Evolutionary conservation across 2,113 vertebrate species (phyloP).

Genomic region (Alectura lathami): DNA sequence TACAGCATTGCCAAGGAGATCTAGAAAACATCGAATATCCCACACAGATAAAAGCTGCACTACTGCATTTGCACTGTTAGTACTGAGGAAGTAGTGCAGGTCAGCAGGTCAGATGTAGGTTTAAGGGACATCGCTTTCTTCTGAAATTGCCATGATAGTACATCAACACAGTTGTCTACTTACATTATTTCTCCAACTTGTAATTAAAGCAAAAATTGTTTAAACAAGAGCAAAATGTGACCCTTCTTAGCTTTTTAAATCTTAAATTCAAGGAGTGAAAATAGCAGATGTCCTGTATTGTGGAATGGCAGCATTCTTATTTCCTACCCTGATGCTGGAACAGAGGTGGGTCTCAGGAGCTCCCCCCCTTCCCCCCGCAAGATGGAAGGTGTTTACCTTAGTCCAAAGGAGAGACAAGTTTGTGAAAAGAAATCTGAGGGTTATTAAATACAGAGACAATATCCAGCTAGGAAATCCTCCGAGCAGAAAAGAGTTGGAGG

Average conservation of each 20-base stretch:
- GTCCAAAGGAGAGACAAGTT: not conserved
- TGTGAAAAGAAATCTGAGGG: not conserved
- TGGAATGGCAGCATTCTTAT: fast-evolving
- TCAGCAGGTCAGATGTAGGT: not conserved
- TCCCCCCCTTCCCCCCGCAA: not conserved
- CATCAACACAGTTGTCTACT: not conserved
- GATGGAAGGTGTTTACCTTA: not conserved
- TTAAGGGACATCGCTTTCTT: not conserved
- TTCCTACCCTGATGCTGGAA: fast-evolving
- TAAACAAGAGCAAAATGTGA: not conserved
- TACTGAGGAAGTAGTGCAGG: not conserved
- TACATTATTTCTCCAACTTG: not conserved
- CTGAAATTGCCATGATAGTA: too few species aligned
- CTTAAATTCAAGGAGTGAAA: too few species aligned
- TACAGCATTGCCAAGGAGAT: not conserved
- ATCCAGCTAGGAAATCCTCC: slow-evolving; percentile 3
- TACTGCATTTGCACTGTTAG: too few species aligned
- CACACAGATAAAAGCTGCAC: fast-evolving
- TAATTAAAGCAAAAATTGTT: not conserved
- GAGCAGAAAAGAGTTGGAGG: not conserved
- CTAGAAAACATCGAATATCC: not conserved
- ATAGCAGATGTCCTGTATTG: fast-evolving
- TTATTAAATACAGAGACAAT: not conserved
- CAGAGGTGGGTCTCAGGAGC: not conserved
- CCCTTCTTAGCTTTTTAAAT: not conserved